Evolutionary conservation across 2,113 vertebrate species (phyloP).

Genomic region (Corythornis cristatus): DNA sequence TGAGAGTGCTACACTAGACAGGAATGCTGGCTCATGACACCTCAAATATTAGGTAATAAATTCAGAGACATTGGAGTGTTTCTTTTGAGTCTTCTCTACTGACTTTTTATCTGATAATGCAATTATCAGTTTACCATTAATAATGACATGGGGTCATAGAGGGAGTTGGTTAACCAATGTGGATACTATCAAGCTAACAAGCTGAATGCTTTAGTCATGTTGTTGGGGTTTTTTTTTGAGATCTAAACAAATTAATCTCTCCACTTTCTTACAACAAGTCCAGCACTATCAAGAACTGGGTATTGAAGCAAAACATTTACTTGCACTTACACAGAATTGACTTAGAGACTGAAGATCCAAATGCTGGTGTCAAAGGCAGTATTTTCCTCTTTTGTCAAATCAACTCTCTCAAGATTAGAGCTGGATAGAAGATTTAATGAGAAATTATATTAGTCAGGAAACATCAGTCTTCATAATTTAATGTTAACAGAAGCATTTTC

Average conservation of each 20-base stretch:
- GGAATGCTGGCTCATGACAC: conserved; percentile 11
- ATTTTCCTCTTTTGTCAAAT: not conserved
- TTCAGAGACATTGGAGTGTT: conserved; percentile 13
- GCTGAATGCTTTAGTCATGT: conserved; percentile 29
- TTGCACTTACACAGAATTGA: not conserved
- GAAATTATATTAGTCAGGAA: conserved; percentile 14
- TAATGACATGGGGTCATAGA: not conserved
- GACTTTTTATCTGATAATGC: not conserved
- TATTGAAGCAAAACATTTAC: not conserved
- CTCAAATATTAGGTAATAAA: not conserved
- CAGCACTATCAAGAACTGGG: not conserved
- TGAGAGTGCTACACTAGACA: not conserved
- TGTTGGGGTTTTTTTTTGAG: not conserved
- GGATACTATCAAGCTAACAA: conserved; percentile 16
- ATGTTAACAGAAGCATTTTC: not conserved
- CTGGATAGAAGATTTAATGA: not conserved
- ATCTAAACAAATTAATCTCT: not conserved
- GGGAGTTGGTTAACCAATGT: conserved; percentile 44
- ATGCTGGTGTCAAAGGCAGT: not conserved
- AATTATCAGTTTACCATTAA: conserved; percentile 1
- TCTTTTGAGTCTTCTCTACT: not conserved
- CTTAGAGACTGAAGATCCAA: not conserved
- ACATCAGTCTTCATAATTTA: conserved; percentile 5
- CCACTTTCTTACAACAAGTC: not conserved
- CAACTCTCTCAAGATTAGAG: not conserved